phyloP scores from a whole-genome alignment of 2,888 invertebrate genomes.

The Eumerus sabulonum region DNA sequence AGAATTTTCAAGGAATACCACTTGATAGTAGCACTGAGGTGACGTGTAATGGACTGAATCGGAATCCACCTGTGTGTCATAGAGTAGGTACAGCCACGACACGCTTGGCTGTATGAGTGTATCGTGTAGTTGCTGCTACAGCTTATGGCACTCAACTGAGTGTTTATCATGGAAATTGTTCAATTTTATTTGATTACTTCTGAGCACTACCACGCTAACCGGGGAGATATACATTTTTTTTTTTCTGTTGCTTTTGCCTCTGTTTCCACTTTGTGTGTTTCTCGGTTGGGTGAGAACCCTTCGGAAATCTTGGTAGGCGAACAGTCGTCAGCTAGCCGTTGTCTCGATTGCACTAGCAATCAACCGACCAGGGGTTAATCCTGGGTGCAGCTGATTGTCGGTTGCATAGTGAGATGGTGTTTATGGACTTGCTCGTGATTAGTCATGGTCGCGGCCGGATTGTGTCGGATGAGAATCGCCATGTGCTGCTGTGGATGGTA shows the following conservation, averaged over 20 bases:
- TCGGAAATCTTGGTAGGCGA: slow-evolving; percentile 56
- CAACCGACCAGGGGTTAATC: slow-evolving; percentile 57
- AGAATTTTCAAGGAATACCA: slow-evolving; percentile 5
- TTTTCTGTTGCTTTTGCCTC: slow-evolving; percentile 23
- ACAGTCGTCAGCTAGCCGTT: slow-evolving; percentile 65
- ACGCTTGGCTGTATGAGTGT: slow-evolving; percentile 28
- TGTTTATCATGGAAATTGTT: slow-evolving; percentile 65
- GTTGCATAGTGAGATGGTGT: slow-evolving; percentile 53
- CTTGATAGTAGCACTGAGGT: neutral
- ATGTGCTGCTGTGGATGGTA: slow-evolving; percentile 33
- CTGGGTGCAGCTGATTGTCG: slow-evolving; percentile 49
- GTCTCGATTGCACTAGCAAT: slow-evolving; percentile 67
- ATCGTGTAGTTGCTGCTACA: slow-evolving; percentile 61
- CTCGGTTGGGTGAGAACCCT: slow-evolving; percentile 42
- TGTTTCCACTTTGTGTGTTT: slow-evolving; percentile 62
- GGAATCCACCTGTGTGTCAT: slow-evolving; percentile 38
- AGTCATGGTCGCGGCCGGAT: slow-evolving; percentile 47
- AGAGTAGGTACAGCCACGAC: neutral
- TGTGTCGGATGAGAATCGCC: slow-evolving; percentile 51
- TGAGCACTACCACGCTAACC: slow-evolving; percentile 41
- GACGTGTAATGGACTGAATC: slow-evolving; percentile 10
- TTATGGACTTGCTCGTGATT: slow-evolving; percentile 33
- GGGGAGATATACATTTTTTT: slow-evolving; percentile 57
- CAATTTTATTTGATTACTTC: slow-evolving; percentile 68
- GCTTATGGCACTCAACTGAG: slow-evolving; percentile 65